Conservation (phyloP, 2,888 invertebrate species). For the Steinernema scapterisci region DNA sequence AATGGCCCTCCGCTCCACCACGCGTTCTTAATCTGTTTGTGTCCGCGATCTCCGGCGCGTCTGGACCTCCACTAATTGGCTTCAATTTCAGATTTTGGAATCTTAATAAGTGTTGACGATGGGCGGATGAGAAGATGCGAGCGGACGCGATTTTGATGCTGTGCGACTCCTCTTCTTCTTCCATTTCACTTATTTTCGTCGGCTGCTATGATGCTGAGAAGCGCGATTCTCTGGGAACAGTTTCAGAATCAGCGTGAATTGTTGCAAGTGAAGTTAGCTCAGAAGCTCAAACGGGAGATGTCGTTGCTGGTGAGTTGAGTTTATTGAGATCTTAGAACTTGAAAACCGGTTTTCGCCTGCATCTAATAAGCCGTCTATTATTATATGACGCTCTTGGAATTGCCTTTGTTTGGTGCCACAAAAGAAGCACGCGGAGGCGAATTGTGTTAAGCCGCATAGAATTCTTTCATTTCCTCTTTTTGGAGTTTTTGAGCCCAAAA, state of each 20-base stretch:
- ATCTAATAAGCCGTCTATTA: not conserved
- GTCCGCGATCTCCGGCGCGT: too few species aligned
- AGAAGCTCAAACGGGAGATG: conserved; percentile 52
- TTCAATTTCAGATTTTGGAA: too few species aligned
- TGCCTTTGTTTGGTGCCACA: too few species aligned
- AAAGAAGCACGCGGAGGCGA: too few species aligned
- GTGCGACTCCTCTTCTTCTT: not conserved
- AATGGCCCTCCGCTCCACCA: too few species aligned
- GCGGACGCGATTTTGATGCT: not conserved
- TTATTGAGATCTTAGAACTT: not conserved
- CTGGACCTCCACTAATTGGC: too few species aligned
- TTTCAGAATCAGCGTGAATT: conserved; percentile 50
- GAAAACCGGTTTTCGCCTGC: not conserved
- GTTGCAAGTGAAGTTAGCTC: conserved; percentile 47
- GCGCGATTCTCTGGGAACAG: conserved; percentile 48
- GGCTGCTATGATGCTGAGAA: conserved; percentile 23
- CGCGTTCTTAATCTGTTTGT: too few species aligned
- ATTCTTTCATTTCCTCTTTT: too few species aligned
- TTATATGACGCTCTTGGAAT: not conserved
- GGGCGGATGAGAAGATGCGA: conserved; percentile 21
- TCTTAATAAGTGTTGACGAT: not conserved
- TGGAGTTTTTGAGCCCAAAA: too few species aligned
- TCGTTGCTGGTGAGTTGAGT: conserved; percentile 46
- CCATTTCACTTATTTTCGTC: conserved; percentile 16
- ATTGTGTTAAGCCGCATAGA: too few species aligned